Conservation (phyloP, 64 coral and sea anemone genomes). For the Platygyra sinensis region DNA sequence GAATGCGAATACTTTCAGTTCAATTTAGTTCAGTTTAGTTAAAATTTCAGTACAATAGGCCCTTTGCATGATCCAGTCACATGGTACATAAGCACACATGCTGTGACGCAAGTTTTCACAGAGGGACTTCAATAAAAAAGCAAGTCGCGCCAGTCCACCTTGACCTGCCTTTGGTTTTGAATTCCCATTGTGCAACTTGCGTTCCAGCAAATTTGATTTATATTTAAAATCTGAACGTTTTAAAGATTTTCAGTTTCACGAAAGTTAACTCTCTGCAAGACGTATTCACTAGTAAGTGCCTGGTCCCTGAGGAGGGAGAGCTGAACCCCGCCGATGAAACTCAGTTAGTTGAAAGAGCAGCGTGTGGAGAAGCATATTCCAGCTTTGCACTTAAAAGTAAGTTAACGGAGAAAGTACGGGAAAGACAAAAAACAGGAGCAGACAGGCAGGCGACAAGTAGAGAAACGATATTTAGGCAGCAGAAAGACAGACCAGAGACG, state of each 20-base stretch:
- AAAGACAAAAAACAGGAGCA: not conserved
- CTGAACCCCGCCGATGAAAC: slow-evolving; percentile 34
- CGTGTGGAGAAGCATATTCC: slow-evolving; percentile 31
- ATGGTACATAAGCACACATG: too few species aligned
- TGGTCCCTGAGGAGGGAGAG: slow-evolving; percentile 32
- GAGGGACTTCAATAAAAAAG: too few species aligned
- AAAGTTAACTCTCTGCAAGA: slow-evolving; percentile 36
- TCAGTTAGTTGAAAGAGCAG: slow-evolving; percentile 13
- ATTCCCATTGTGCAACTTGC: too few species aligned
- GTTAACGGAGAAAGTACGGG: not conserved
- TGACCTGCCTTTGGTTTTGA: too few species aligned
- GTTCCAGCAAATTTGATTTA: too few species aligned
- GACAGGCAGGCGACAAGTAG: not conserved
- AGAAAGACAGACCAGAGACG: not conserved
- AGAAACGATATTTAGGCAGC: not conserved
- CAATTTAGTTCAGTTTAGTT: too few species aligned
- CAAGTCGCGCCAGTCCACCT: too few species aligned
- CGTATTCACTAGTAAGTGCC: slow-evolving; percentile 44
- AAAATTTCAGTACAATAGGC: too few species aligned
- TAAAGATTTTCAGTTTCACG: slow-evolving; percentile 54
- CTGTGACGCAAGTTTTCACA: too few species aligned
- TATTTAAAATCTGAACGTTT: not conserved
- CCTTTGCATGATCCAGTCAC: too few species aligned
- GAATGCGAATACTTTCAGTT: too few species aligned
- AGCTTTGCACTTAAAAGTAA: slow-evolving; percentile 50